Conservation (phyloP, 2,888 invertebrate species). For the Andrena chrysosceles region DNA sequence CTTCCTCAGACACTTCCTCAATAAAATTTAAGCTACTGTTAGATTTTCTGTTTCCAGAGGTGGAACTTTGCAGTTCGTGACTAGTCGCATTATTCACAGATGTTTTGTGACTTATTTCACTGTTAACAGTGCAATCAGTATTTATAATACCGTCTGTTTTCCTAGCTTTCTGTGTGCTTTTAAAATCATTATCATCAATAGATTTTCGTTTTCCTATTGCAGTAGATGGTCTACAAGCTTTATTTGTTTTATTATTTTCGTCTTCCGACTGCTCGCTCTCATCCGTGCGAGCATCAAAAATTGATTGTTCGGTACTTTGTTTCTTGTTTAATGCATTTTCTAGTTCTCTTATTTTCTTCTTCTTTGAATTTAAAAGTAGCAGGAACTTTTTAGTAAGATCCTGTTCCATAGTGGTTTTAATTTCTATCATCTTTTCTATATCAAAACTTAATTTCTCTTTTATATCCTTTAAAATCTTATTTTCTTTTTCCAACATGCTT, state of each 20-base stretch:
- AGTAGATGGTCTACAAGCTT: not conserved
- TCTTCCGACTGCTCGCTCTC: slow-evolving; percentile 32
- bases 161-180: not conserved
- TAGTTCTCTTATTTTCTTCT: slow-evolving; percentile 72
- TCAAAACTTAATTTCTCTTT: slow-evolving; percentile 52
- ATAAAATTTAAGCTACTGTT: slow-evolving; percentile 25
- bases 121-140: not conserved
- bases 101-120: slow-evolving; percentile 4
- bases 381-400: slow-evolving; percentile 72
- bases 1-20: slow-evolving; percentile 57
- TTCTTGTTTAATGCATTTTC: slow-evolving; percentile 49
- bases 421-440: slow-evolving; percentile 60
- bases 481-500: slow-evolving; percentile 49
- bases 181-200: not conserved
- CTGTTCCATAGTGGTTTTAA: slow-evolving; percentile 72
- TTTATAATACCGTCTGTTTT: not conserved
- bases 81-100: not conserved
- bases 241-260: not conserved
- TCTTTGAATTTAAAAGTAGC: slow-evolving; percentile 76
- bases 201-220: slow-evolving; percentile 19
- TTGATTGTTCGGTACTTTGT: not conserved
- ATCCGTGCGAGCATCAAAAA: slow-evolving; percentile 38
- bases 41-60: not conserved
- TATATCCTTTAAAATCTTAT: slow-evolving; percentile 49
- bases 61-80: not conserved